Evolutionary conservation across 2,888 invertebrate genomes (phyloP), one percentile per base, ranked within the genome.

Genomic region (Drosophila mimica): DNA sequence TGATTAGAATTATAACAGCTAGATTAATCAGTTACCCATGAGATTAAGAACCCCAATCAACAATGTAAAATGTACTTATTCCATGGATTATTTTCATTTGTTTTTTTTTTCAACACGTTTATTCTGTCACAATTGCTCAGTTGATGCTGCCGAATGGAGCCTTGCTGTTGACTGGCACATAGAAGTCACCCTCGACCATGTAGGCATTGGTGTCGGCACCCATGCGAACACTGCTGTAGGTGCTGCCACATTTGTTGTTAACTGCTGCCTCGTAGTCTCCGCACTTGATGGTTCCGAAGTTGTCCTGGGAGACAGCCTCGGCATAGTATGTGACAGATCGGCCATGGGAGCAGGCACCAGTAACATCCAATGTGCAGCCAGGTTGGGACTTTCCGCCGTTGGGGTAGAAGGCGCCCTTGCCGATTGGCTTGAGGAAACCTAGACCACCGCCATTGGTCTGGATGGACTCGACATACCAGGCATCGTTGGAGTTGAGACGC

Each of bases 381-480:
- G 93, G 92, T 92, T 95, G 94, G 92, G 92, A 93, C 92, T 94
- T 93, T 92, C 94, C 93, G 77, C 93, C 93, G 93, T 94, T 94
- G 91, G 94, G 94, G 93, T 94, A 94, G 92, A 94, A 94, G 88
- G 94, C 93, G 87, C 93, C 93, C 91, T 93, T 93, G 51, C 93
- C 93, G 58, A 93, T 90, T 13, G 93, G 93, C 51, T 87, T 70
- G 11, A 91, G 80, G 81, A 92, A 93, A 20, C 93, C 93, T 38
- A 92, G 68, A 3, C 28, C 51, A 7, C 91, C 92, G 2, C 89
- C 93, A 74, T 92, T 89, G 31, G 93, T 93, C 60, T 93, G 92
- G 52, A 93, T 92, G 13, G 90, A 87, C 78, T 93, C 93, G 5
- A 92, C 92, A 20, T 92, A 93, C 25, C 30, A 63, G 48, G 91